Evolutionary conservation across 2,797 vertebrate species (phyloP), one percentile per base, ranked within the genome.

Genomic region (Amblyopsis hoosieri): DNA sequence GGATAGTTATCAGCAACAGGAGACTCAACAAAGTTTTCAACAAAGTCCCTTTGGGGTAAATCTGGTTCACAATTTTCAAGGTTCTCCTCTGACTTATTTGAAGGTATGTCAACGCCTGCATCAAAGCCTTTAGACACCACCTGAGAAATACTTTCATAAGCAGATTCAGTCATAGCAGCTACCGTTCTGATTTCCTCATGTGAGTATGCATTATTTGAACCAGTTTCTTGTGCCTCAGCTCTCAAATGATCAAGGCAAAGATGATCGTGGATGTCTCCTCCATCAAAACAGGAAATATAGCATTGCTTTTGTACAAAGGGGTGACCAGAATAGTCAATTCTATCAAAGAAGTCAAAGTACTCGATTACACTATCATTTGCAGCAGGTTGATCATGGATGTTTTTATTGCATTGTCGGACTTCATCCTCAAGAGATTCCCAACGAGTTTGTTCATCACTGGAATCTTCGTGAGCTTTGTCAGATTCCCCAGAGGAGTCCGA

Each of bases 281-380:
- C 90, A 2, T 91, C 90, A 0, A 91, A 91, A 67, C 89, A 91
- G 14, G 90, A 91, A 61, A 88, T 76, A 63, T 91, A 91, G 10
- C 2, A 29, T 7, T 1, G 69, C 49, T 76, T 86, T 33, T 79
- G 79, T 3, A 60, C 15, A 31, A 77, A 85, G 2, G n/a, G 8
- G 2, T 65, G 64, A 46, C 72, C 64, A 0, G 56, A 48, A 58
- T 50, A 49, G 54, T 88, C 87, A 1, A 10, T 60, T 57, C 70
- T 76, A 67, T 91, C 90, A 37, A 91, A 90, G 0, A 91, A 75
- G 73, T 87, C 84, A 52, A 90, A 90, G 51, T 76, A 87, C 33
- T 85, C 83, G 12, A 80, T 62, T 3, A 70, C 74, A 1, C 66
- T 1, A 56, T 84, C 57, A 8, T 37, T 53, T 4, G 15, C 3